Base-by-base conservation (phyloP, 2,888 invertebrate species). In the Euplagia quadripunctaria region DNA sequence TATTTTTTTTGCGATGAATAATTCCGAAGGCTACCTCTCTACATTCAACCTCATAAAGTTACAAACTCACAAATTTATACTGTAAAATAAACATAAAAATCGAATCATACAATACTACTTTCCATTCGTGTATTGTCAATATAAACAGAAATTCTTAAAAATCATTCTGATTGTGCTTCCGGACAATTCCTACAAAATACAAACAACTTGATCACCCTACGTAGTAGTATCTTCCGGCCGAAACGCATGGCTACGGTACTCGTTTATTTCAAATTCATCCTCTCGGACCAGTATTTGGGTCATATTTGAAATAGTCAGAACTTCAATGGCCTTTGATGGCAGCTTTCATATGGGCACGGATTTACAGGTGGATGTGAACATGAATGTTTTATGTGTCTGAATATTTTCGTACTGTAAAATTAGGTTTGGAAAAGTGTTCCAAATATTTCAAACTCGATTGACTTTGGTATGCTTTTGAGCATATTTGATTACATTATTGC, bases 251-350 rank as follows among this genome's bases (percentile, higher is more conserved):
- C n/a, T 31, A 63, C 74, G 58, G 46, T 69, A 69, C 51, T 79
- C 74, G 74, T 76, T 75, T 83, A 84, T 85, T 82, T 81, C 77
- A 74, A 76, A 82, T 81, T 82, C 78, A 75, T 71, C 72, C 73
- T 65, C 76, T 17, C 49, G 72, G 82, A 80, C 81, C 81, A 78
- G 79, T 84, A 89, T 90, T 88, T 87, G 83, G 89, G 89, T 88
- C 89, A 89, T 86, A 88, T 89, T 86, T 86, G 86, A 79, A 87
- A 87, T 86, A 86, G 86, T 83, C 85, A 74, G 78, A 66, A 78
- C 79, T 83, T 88, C 86, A 88, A 89, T 87, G 79, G 83, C 77
- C 83, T 86, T 82, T 85, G 85, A 86, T 85, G 76, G 81, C 72
- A 69, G 74, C 77, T 75, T 70, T 74, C 75, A 73, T 76, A 82